phyloP scores from a whole-genome alignment of 2,888 invertebrate species.

The Tinea semifulvella region DNA sequence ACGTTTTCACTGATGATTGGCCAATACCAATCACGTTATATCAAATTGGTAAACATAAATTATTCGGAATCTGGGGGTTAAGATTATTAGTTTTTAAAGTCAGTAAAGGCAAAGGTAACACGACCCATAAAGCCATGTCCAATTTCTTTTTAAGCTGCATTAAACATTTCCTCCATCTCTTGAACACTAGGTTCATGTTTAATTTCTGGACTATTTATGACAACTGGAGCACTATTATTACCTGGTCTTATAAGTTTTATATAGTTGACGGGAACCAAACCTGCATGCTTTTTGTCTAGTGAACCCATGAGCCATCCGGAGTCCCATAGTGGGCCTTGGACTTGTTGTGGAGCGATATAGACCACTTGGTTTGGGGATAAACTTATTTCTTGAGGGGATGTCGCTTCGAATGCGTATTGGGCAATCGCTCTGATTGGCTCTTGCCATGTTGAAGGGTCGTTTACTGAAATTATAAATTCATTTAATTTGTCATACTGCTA shows the following conservation, averaged over 20 bases:
- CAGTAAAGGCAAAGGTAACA: no score
- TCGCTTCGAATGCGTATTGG: conserved; percentile 78
- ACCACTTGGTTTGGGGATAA: conserved; percentile 80
- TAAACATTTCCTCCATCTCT: conserved; percentile 21
- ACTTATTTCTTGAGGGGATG: conserved; percentile 78
- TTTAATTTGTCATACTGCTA: background rate
- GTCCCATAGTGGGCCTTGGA: conserved; percentile 76
- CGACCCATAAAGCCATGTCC: no score
- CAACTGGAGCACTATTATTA: conserved; percentile 14
- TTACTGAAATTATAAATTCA: conserved; percentile 50
- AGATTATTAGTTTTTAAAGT: no score
- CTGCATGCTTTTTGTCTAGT: conserved; percentile 64
- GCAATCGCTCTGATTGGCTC: conserved; percentile 73
- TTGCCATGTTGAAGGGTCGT: conserved; percentile 75
- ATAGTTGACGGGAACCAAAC: conserved; percentile 73
- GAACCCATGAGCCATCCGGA: conserved; percentile 75
- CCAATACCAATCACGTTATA: no score
- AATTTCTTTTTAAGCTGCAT: no score
- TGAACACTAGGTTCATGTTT: conserved; percentile 19
- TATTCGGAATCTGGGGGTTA: no score
- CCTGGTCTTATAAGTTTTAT: conserved; percentile 46
- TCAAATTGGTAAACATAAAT: no score
- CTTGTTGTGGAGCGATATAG: conserved; percentile 82
- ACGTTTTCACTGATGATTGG: no score
- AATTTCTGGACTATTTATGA: no score